Evolutionary conservation across 2,888 invertebrate species (phyloP), one percentile per base, ranked within the genome.

Genomic region (Dryobotodes eremita): DNA sequence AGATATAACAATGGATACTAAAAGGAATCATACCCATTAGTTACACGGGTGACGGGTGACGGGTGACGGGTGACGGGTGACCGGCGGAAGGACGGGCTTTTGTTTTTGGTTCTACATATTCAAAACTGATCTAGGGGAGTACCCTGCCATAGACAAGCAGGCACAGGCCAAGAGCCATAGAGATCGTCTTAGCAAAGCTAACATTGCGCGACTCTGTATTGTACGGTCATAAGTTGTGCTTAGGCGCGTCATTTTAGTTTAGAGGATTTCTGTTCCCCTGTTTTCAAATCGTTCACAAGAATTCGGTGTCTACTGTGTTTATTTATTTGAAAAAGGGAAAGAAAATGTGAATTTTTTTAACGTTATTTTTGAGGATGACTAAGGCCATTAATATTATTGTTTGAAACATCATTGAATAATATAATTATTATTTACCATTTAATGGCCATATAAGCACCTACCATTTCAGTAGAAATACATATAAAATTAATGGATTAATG

Each of bases 401-500:
- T 23, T 36, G 23, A 15, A 65, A 42, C 4, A 15, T 42, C 15
- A 42, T 36, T 62, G 11, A 59, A 26, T 8, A 26, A 26, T 59
- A 7, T 31, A 13, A 31, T 8, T 26, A 8, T 7, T 6, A 42
- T 42, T 31, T 42, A 31, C 36, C 23, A 36, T 65, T 42, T 42
- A 42, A 15, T 31, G 4, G 2, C n/a, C 17, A 66, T 65, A 17
- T 46, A 66, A n/a, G 46, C 10, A n/a, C 11, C 5, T 17, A 59
- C 26, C n/a, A 46, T 66, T 46, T 66, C 66, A 46, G 11, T 46
- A 26, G 46, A 66, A 66, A 66, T 66, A 66, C 11, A 66, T 66
- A 15, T 26, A 17, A 66, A 46, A 46, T 65, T 5, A 42, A 6
- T 65, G n/a, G 17, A 42, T 65, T 15, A 23, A 23, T 65, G 65